A percentile compares a stretch with the other conserved stretches of the same genome.
phyloP scores from a whole-genome alignment of 1,140 invertebrate genomes.

The Apolygus lucorum region DNA sequence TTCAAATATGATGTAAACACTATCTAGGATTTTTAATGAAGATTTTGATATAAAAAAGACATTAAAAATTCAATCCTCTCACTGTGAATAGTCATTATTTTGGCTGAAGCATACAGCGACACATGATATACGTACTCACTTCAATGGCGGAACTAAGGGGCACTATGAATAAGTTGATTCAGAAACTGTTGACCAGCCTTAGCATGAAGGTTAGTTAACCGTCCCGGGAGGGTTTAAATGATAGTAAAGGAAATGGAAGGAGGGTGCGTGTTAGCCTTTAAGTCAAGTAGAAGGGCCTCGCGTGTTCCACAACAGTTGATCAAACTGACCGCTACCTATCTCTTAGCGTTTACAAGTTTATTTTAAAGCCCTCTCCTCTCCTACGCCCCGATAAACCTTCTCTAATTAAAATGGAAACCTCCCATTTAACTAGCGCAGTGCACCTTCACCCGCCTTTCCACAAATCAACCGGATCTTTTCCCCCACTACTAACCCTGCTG shows the following conservation, averaged over 20 bases:
- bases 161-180: no score
- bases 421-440: conserved; percentile 12
- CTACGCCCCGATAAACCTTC: conserved; percentile 1
- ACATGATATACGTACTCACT: no score
- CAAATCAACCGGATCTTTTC: not conserved
- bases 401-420: conserved; percentile 17
- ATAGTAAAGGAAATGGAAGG: conserved; percentile 11
- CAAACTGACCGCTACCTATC: conserved; percentile 16
- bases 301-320: conserved; percentile 14
- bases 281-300: conserved; percentile 14
- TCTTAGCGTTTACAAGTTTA: conserved; percentile 15
- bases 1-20: no score
- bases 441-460: not conserved
- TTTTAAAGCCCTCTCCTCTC: conserved; percentile 7
- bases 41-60: no score
- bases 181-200: conserved; percentile 1
- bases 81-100: no score
- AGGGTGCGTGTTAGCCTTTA: conserved; percentile 10
- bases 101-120: no score
- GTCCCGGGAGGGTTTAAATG: not conserved
- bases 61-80: no score
- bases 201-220: conserved; percentile 13
- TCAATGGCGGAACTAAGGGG: no score
- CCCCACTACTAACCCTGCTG: not conserved
- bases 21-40: no score